Conservation (phyloP, 2,113 vertebrate genomes). For the Ictalurus furcatus region DNA sequence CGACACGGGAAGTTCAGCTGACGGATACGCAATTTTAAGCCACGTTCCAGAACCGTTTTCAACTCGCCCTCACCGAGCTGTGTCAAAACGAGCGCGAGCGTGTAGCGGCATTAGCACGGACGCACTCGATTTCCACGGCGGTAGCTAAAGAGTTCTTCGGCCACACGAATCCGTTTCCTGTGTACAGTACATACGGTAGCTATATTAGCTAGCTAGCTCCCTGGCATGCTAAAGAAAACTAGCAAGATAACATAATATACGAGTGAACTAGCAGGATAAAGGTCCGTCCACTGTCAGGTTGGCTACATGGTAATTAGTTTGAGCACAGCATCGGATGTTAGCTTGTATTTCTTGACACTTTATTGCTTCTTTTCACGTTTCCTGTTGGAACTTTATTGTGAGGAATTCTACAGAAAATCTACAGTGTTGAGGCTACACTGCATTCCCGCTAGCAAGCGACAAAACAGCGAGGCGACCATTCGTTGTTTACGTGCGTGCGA, state of each 20-base stretch:
- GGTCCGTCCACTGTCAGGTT: neutral
- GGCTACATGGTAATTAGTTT: constrained; percentile 7
- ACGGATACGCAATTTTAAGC: neutral
- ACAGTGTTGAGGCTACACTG: neutral
- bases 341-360: neutral
- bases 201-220: neutral
- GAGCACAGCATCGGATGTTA: neutral
- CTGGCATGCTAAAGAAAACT: neutral
- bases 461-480: neutral
- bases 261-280: neutral
- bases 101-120: neutral
- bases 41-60: constrained; percentile 1
- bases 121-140: neutral
- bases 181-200: neutral
- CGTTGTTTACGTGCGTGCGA: neutral
- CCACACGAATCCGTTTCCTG: neutral
- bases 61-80: neutral
- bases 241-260: neutral
- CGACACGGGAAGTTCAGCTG: neutral
- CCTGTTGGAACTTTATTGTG: neutral
- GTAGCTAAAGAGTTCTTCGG: neutral
- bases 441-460: neutral
- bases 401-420: neutral
- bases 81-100: neutral
- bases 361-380: constrained; percentile 8